Conservation (phyloP, 2,797 vertebrate genomes). For the Meda fulgida region DNA sequence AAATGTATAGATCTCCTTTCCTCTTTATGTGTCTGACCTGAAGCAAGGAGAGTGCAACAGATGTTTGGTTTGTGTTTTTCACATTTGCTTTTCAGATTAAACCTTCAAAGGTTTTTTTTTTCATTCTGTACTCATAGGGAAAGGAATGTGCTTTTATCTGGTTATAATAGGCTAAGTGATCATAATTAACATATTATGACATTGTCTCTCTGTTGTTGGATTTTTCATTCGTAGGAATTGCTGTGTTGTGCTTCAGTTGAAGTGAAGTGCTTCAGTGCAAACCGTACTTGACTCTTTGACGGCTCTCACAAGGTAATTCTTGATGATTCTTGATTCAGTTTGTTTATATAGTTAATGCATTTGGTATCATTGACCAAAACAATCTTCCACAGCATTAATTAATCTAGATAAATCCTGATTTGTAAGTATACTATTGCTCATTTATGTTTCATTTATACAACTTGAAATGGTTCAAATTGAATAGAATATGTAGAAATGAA, state of each 20-base stretch:
- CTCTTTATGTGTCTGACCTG: conserved; percentile 21
- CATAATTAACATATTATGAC: neutral
- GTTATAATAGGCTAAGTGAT: neutral
- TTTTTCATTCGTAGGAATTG: neutral
- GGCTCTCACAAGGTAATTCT: neutral
- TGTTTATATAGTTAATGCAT: neutral
- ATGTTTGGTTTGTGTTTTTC: conserved; percentile 20
- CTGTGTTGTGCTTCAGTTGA: neutral
- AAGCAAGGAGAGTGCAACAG: conserved; percentile 35
- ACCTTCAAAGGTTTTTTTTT: neutral
- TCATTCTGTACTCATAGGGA: neutral
- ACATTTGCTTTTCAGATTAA: neutral
- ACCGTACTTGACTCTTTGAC: neutral
- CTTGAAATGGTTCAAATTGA: neutral
- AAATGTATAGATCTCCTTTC: conserved; percentile 55
- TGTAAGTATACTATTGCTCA: neutral
- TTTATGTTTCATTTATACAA: neutral
- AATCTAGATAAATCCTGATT: neutral
- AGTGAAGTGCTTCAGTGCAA: neutral
- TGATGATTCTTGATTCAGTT: neutral
- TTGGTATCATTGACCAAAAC: neutral
- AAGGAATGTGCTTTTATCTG: conserved; percentile 4
- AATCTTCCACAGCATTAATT: neutral
- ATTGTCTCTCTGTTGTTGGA: neutral
- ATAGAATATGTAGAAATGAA: neutral